Percentiles rank a stretch among this genome's conserved stretches.
Conservation (phyloP, 2,113 vertebrate genomes). For the Romanogobio albipinnatus region DNA sequence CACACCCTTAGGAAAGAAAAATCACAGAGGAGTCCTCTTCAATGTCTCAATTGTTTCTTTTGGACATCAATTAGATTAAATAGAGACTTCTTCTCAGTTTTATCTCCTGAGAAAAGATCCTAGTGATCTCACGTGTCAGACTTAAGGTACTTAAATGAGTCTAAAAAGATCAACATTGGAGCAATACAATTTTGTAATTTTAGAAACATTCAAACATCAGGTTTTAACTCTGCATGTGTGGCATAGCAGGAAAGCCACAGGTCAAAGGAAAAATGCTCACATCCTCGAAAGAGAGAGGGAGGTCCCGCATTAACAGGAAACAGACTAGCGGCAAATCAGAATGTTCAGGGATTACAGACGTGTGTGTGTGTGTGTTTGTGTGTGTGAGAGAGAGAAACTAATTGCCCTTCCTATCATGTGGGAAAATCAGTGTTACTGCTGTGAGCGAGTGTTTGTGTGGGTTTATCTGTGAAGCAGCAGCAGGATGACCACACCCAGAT, state of each 20-base stretch:
- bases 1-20: not conserved
- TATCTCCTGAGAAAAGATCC: not conserved
- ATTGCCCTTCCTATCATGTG: constrained; percentile 52
- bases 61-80: not conserved
- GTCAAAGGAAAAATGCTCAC: constrained; percentile 28
- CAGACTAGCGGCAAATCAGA: not conserved
- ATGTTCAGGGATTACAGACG: too few species aligned
- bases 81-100: not conserved
- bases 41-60: constrained; percentile 4
- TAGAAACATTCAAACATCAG: not conserved
- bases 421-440: constrained; percentile 46
- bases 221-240: constrained; percentile 20
- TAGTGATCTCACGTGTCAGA: not conserved
- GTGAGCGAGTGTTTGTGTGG: constrained; percentile 11
- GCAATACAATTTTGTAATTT: not conserved
- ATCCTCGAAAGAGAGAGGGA: not conserved
- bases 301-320: constrained; percentile 21
- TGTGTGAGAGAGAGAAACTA: not conserved
- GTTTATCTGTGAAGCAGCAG: constrained; percentile 39
- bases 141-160: not conserved
- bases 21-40: not conserved
- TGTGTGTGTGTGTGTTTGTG: not conserved
- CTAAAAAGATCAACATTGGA: not conserved
- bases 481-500: constrained; percentile 1
- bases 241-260: not conserved